These are phyloP conservation scores for Hassar affinis DNA, from an alignment of 2,113 vertebrate species.

Conservation along the genomic window DNA sequence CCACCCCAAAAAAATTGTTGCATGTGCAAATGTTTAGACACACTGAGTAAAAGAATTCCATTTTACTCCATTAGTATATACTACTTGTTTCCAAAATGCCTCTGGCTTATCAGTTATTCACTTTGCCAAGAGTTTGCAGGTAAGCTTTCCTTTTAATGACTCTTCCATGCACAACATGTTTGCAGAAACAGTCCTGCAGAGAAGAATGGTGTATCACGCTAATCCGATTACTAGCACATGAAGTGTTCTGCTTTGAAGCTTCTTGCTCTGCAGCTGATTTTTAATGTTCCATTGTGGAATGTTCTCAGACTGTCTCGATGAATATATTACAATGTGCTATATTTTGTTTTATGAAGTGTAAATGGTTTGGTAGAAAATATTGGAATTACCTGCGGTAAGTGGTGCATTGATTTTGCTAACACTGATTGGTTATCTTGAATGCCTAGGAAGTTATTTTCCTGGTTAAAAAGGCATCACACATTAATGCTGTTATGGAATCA, in stretches of 20 bases:
- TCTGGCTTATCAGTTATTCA: not conserved
- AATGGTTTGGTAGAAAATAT: not conserved
- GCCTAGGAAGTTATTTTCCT: not conserved
- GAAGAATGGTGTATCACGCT: not conserved
- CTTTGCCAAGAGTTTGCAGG: not conserved
- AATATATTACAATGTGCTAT: not conserved
- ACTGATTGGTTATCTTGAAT: not conserved
- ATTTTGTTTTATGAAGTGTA: constrained; percentile 7
- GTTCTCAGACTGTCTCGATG: not conserved
- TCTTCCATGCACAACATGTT: not conserved
- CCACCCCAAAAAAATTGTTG: too few species aligned
- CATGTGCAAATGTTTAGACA: too few species aligned
- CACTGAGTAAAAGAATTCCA: not conserved
- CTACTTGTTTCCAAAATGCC: not conserved
- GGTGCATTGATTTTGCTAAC: not conserved
- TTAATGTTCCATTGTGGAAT: constrained; percentile 11
- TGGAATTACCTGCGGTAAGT: not conserved
- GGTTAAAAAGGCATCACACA: not conserved
- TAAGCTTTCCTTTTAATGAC: not conserved
- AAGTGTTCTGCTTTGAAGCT: not conserved
- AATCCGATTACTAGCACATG: not conserved
- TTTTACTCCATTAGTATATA: not conserved
- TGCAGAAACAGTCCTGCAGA: too few species aligned
- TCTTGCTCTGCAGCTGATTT: not conserved
- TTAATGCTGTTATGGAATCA: not conserved